Conservation (phyloP, 2,113 vertebrate species). For the Muscicapa adusta region DNA sequence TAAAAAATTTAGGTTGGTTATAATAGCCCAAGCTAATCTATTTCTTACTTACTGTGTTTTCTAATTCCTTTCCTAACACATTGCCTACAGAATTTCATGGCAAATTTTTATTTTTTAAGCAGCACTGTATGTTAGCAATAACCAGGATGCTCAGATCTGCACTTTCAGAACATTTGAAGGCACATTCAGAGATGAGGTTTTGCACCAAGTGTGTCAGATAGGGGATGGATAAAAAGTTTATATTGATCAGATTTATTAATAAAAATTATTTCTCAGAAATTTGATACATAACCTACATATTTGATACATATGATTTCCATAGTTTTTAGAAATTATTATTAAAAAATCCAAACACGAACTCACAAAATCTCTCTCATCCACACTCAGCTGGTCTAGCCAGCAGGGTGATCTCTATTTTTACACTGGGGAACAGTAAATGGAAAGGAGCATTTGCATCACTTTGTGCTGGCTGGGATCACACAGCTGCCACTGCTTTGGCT, state of each 20-base stretch:
- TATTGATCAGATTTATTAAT: not conserved
- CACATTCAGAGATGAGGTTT: not conserved
- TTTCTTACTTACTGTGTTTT: conserved; percentile 54
- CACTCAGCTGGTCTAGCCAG: not conserved
- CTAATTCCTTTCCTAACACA: conserved; percentile 50
- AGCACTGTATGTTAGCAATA: conserved; percentile 8
- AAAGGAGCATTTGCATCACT: not conserved
- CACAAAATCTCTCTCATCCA: not conserved
- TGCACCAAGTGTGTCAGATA: not conserved
- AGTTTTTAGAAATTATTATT: not conserved
- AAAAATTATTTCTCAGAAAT: not conserved
- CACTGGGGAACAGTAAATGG: not conserved
- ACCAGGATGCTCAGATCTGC: not conserved
- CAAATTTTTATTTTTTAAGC: conserved; percentile 38
- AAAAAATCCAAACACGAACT: not conserved
- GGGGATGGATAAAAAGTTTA: not conserved
- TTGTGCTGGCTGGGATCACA: not conserved
- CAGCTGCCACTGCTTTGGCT: not conserved
- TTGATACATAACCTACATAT: not conserved
- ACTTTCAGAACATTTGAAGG: conserved; percentile 5
- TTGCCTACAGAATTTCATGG: conserved; percentile 43
- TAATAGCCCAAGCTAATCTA: conserved; percentile 58
- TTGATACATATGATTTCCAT: not conserved
- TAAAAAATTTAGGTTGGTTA: conserved; percentile 53
- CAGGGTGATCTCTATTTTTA: not conserved